Base-by-base conservation (phyloP, 2,113 vertebrate species). In the Ginglymostoma cirratum region DNA sequence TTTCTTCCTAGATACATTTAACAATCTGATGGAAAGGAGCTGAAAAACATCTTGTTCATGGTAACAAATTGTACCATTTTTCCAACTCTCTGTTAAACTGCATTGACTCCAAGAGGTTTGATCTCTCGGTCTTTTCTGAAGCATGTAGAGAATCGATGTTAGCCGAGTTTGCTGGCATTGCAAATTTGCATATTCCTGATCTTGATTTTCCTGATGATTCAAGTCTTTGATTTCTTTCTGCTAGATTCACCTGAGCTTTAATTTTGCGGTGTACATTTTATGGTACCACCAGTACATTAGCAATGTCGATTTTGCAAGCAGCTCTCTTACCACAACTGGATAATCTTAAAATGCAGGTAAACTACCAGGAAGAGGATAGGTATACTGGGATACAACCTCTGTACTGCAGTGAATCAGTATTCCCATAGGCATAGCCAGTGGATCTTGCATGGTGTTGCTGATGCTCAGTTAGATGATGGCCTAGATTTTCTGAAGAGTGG, bases 21-120 rank as follows among this genome's bases (percentile, higher is more conserved):
- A 95, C 52, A 95, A 92, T 92, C 89, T 66, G 55, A 92, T 38
- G 89, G 89, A 92, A 92, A 66, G 61, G 66, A 42, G 34, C 34
- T 38, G 65, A 70, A 70, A 38, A 94, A 70, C 69, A 19, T 27
- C 23, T 72, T 72, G 38, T 95, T 14, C 70, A 70, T 70, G 92
- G 66, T 24, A 15, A 67, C 67, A 4, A 4, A 65, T 72, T 4
- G 45, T 72, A 19, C 67, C 23, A 72, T 52, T 92, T 72, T 72
- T 48, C 30, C 24, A 95, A 48, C 48, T 30, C 45, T 4, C 67
- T 52, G 6, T 69, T 45, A 94, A 27, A 19, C 10, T 94, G 23
- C 24, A 65, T 70, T 90, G 45, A 95, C 52, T 72, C 12, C 48
- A 24, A 48, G n/a, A 45, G 27, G 42, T 52, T 30, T 52, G 30